Evolutionary conservation across 2,113 vertebrate species (phyloP).

Genomic region (Chamaea fasciata): DNA sequence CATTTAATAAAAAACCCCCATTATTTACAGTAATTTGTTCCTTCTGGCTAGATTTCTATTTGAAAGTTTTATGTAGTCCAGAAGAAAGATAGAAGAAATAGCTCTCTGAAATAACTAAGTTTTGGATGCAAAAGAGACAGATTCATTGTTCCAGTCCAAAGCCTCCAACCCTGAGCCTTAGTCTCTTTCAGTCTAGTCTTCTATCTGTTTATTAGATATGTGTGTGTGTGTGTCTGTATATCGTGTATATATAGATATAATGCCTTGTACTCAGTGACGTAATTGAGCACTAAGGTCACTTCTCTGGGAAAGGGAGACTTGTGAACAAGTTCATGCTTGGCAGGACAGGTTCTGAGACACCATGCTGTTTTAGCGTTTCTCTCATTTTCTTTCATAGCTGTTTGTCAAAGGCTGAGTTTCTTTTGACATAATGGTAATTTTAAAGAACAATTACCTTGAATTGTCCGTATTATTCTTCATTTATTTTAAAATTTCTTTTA

Average conservation of each 20-base stretch:
- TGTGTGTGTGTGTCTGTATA: background rate
- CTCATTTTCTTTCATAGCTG: background rate
- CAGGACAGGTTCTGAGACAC: background rate
- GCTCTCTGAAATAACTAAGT: background rate
- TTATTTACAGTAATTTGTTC: background rate
- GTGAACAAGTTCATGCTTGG: background rate
- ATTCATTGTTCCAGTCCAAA: background rate
- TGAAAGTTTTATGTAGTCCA: background rate
- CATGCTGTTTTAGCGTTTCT: background rate
- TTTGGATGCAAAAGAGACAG: background rate
- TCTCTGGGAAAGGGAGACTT: background rate
- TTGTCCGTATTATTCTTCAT: background rate
- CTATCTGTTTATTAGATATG: background rate
- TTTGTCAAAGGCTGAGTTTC: background rate
- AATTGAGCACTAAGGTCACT: background rate
- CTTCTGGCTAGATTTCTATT: background rate
- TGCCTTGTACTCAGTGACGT: background rate
- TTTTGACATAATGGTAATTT: background rate
- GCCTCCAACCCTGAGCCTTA: background rate
- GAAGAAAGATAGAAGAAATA: background rate
- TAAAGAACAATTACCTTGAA: background rate
- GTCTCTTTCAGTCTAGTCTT: background rate
- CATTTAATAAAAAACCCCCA: background rate
- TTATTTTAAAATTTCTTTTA: background rate
- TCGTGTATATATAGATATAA: background rate